These are phyloP conservation scores for Eptesicus fuscus DNA, from an alignment of 2,113 vertebrate genomes.

Conservation along the genomic window DNA sequence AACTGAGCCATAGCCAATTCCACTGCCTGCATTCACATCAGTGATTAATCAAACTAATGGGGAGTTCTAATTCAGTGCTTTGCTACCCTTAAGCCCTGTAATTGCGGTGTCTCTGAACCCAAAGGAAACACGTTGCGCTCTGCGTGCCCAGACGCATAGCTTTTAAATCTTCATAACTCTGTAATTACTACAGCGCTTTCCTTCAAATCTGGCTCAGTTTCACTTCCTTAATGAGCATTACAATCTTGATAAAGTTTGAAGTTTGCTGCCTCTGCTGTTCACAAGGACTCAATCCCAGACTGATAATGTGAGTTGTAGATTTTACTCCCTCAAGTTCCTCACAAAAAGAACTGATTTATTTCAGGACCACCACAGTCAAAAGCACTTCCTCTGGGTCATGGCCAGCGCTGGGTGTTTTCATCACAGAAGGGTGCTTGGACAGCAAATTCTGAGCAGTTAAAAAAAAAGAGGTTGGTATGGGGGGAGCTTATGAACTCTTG, in stretches of 20 bases:
- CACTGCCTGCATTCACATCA: constrained; percentile 61
- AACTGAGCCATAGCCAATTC: constrained; percentile 51
- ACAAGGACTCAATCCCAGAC: constrained; percentile 51
- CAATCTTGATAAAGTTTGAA: constrained; percentile 74
- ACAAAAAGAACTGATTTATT: constrained; percentile 61
- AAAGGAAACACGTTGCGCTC: constrained; percentile 70
- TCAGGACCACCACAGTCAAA: constrained; percentile 57
- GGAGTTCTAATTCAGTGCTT: constrained; percentile 71
- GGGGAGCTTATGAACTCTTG: background rate
- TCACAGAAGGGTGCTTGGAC: constrained; percentile 26
- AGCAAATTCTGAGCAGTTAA: constrained; percentile 47
- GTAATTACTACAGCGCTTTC: constrained; percentile 75
- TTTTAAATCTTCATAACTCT: constrained; percentile 77
- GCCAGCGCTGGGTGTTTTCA: constrained; percentile 44
- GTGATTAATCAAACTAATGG: constrained; percentile 77
- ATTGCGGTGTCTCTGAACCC: constrained; percentile 71
- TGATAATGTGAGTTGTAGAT: constrained; percentile 49
- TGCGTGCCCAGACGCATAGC: constrained; percentile 71
- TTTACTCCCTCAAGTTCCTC: constrained; percentile 45
- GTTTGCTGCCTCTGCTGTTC: constrained; percentile 61
- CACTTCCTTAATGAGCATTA: constrained; percentile 76
- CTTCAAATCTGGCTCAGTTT: constrained; percentile 76
- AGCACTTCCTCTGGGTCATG: constrained; percentile 48
- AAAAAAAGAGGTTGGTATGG: background rate
- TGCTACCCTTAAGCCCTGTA: constrained; percentile 72